Evolutionary conservation across 2,888 invertebrate species (phyloP).

Genomic region (Xylocampa areola): DNA sequence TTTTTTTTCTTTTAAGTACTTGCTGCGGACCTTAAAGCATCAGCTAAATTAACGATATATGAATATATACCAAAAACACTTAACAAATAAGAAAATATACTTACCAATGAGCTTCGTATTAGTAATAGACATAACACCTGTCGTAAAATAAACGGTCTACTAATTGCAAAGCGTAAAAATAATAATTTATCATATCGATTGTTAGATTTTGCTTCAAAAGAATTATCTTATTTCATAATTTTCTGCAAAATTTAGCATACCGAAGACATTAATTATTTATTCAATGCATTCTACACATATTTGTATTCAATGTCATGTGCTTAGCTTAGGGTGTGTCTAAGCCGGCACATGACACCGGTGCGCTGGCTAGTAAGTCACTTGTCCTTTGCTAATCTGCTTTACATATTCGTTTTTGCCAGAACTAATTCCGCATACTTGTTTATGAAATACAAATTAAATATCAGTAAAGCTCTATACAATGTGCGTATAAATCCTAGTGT

Average conservation of each 20-base stretch:
- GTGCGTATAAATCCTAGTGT: conserved; percentile 22
- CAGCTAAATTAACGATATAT: no score
- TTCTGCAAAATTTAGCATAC: conserved; percentile 30
- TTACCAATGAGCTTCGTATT: no score
- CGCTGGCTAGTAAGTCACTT: conserved; percentile 9
- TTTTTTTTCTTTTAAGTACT: conserved; percentile 40
- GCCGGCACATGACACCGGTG: background rate
- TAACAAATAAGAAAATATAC: no score
- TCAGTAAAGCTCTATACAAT: conserved; percentile 28
- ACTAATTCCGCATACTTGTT: conserved; percentile 29
- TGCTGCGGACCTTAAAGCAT: conserved; percentile 15
- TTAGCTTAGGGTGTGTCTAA: conserved; percentile 30
- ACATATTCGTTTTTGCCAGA: conserved; percentile 25
- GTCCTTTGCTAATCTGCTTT: conserved; percentile 20
- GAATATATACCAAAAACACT: no score
- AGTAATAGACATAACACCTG: no score
- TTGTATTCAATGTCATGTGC: conserved; percentile 15
- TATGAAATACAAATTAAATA: conserved; percentile 37
- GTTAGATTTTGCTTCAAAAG: conserved; percentile 8
- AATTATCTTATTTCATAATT: conserved; percentile 35
- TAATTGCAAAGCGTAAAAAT: conserved; percentile 12
- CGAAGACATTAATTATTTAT: conserved; percentile 27
- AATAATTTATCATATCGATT: conserved; percentile 13
- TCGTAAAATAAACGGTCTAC: conserved; percentile 1
- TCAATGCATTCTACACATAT: conserved; percentile 6